Evolutionary conservation across 2,113 vertebrate species (phyloP).

Genomic region (Macroglossus sobrinus): DNA sequence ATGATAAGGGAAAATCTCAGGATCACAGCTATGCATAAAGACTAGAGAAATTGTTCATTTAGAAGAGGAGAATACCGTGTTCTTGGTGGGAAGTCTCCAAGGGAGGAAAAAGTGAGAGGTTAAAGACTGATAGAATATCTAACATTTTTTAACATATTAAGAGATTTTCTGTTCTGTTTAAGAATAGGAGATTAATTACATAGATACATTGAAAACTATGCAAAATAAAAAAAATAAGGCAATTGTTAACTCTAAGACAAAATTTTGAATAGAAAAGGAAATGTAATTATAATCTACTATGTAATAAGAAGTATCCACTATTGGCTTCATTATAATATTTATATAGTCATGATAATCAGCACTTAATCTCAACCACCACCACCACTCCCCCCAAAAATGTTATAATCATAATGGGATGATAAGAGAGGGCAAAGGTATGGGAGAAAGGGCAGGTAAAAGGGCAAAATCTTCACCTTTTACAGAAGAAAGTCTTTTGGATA

Average conservation of each 20-base stretch:
- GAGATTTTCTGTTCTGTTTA: neutral
- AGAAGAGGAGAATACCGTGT: neutral
- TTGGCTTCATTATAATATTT: neutral
- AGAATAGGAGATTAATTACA: neutral
- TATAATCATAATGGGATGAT: neutral
- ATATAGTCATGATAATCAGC: neutral
- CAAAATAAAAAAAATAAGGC: neutral
- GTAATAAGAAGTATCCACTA: neutral
- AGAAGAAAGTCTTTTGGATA: neutral
- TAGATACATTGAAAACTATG: neutral
- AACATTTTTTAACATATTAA: neutral
- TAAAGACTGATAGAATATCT: neutral
- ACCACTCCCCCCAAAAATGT: neutral
- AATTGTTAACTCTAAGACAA: neutral
- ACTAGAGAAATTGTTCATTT: neutral
- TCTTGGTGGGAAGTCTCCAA: too few species aligned
- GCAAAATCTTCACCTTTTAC: neutral
- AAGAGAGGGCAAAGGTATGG: neutral
- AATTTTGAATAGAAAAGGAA: neutral
- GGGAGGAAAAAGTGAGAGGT: neutral
- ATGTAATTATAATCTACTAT: neutral
- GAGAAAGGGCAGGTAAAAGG: neutral
- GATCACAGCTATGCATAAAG: neutral
- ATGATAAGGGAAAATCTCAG: neutral
- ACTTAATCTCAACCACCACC: neutral